Percentiles rank a stretch among this genome's conserved stretches.
Conservation (phyloP, 2,888 invertebrate genomes). For the Agrochola circellaris region DNA sequence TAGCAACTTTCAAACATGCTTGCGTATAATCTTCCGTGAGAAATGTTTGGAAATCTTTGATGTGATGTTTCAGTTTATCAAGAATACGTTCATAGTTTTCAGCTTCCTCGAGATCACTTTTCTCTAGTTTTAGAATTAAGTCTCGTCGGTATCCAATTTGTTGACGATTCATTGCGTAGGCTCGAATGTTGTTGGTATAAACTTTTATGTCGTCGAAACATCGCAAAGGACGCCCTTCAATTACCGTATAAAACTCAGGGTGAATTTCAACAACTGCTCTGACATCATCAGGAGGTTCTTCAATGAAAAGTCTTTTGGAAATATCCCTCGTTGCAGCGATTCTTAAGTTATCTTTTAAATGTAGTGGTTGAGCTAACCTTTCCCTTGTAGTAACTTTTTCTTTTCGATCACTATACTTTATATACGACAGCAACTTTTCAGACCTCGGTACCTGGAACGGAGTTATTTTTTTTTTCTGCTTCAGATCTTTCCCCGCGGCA, state of each 20-base stretch:
- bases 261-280: constrained; percentile 92
- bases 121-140: constrained; percentile 83
- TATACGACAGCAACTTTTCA: constrained; percentile 85
- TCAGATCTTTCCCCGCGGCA: constrained; percentile 70
- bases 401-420: constrained; percentile 86
- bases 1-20: constrained; percentile 81
- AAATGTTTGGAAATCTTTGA: constrained; percentile 86
- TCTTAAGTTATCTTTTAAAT: constrained; percentile 83
- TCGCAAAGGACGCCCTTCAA: constrained; percentile 91
- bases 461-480: constrained; percentile 71
- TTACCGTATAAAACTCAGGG: constrained; percentile 92
- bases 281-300: constrained; percentile 89
- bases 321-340: constrained; percentile 88
- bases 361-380: constrained; percentile 79
- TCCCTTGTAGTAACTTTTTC: constrained; percentile 78
- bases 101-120: constrained; percentile 79
- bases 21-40: constrained; percentile 87
- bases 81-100: constrained; percentile 77
- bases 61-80: constrained; percentile 81
- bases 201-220: constrained; percentile 90
- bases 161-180: constrained; percentile 88
- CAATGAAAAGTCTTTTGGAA: constrained; percentile 90
- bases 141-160: constrained; percentile 87
- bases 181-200: constrained; percentile 90
- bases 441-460: constrained; percentile 84